Conservation (phyloP, 2,797 vertebrate species). For the Acipenser oxyrinchus region DNA sequence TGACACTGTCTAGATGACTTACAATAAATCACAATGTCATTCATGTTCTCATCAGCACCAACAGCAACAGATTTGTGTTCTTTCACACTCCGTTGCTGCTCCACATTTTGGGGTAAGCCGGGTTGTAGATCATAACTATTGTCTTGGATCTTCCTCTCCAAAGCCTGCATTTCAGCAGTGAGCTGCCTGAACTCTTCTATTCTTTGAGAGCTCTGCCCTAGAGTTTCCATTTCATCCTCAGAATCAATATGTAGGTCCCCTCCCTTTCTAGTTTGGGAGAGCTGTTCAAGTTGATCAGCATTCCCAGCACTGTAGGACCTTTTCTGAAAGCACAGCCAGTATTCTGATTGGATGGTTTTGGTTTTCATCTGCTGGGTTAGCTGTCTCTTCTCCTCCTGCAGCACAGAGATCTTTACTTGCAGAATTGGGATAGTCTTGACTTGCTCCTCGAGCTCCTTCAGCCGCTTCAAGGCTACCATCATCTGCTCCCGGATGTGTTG, state of each 20-base stretch:
- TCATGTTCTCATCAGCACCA: constrained; percentile 76
- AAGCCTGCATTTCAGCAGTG: constrained; percentile 83
- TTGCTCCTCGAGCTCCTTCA: constrained; percentile 93
- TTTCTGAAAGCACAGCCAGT: constrained; percentile 61
- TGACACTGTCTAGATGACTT: constrained; percentile 36
- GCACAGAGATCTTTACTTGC: constrained; percentile 94
- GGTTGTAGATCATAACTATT: constrained; percentile 43
- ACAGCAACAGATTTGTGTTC: constrained; percentile 67
- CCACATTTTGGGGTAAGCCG: constrained; percentile 25
- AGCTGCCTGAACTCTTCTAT: constrained; percentile 84
- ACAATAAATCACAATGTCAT: constrained; percentile 54
- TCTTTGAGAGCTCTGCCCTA: constrained; percentile 71
- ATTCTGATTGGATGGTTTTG: constrained; percentile 49
- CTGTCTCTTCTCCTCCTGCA: constrained; percentile 93
- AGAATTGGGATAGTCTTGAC: constrained; percentile 90
- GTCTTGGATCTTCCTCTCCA: constrained; percentile 81
- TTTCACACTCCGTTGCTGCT: constrained; percentile 20
- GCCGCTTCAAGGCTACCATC: constrained; percentile 82
- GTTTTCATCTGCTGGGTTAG: constrained; percentile 79
- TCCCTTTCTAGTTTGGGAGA: constrained; percentile 54
- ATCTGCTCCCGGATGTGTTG: constrained; percentile 96
- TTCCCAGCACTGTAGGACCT: constrained; percentile 89
- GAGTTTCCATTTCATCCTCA: constrained; percentile 68
- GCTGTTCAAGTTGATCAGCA: constrained; percentile 77
- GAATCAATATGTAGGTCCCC: constrained; percentile 80